Percentiles rank a stretch among this genome's conserved stretches.
Conservation (phyloP, 2,888 invertebrate genomes). For the Sesia bembeciformis region DNA sequence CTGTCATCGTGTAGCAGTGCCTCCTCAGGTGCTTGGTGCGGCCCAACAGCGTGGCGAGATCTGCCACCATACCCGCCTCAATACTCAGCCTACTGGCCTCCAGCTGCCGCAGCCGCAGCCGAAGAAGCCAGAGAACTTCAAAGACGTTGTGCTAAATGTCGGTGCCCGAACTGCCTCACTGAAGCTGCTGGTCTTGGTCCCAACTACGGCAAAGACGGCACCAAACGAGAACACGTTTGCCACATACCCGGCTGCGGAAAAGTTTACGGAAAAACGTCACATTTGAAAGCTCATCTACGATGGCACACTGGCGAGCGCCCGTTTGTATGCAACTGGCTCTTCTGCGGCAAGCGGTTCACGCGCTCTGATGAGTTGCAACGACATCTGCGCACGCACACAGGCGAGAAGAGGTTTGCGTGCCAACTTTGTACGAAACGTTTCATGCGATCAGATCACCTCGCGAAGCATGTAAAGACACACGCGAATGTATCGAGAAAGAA, state of each 20-base stretch:
- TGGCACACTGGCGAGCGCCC: conserved; percentile 97
- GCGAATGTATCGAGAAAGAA: conserved; percentile 75
- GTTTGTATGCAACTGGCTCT: conserved; percentile 90
- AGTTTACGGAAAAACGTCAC: conserved; percentile 95
- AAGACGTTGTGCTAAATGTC: conserved; percentile 83
- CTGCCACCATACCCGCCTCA: conserved; percentile 59
- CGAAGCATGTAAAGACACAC: conserved; percentile 94
- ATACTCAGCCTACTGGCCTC: conserved; percentile 65
- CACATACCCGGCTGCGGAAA: conserved; percentile 91
- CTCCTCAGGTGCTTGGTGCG: conserved; percentile 53
- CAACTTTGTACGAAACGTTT: conserved; percentile 91
- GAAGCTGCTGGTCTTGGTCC: conserved; percentile 86
- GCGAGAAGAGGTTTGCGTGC: conserved; percentile 91
- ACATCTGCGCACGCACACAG: conserved; percentile 91
- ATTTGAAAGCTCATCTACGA: conserved; percentile 91
- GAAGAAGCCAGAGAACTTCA: conserved; percentile 74
- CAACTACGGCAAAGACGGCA: conserved; percentile 81
- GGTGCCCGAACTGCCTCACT: conserved; percentile 86
- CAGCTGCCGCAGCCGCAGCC: conserved; percentile 47
- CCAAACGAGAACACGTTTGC: conserved; percentile 88
- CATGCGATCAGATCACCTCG: conserved; percentile 94
- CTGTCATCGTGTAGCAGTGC: conserved; percentile 62
- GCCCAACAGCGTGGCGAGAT: conserved; percentile 52
- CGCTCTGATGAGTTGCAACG: conserved; percentile 93
- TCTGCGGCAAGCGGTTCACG: conserved; percentile 93